Conservation (phyloP, 92 coral and sea anemone genomes). For the Umimayanthus kanabou region DNA sequence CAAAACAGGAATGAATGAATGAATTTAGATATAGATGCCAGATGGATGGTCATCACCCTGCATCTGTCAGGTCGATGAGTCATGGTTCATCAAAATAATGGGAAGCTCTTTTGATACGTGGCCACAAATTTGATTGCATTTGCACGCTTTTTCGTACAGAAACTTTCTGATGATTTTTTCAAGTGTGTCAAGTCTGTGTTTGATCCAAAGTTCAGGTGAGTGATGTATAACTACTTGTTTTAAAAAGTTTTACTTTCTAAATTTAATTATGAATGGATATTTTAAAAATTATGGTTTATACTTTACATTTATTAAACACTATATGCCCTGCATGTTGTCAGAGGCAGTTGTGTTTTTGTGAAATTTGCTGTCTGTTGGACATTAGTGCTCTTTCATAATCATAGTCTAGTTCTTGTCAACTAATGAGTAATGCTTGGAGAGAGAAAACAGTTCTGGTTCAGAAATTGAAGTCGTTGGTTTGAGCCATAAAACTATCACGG, state of each 20-base stretch:
- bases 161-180: conserved; percentile 63
- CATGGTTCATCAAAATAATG: neutral
- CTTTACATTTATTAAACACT: neutral
- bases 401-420: too few relatives aligned
- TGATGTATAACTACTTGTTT: neutral
- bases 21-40: neutral
- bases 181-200: conserved; percentile 69
- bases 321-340: neutral
- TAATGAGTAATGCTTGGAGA: too few relatives aligned
- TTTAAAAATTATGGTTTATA: too few relatives aligned
- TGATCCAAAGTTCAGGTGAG: conserved; percentile 52
- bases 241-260: neutral
- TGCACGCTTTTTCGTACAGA: conserved; percentile 40
- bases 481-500: too few relatives aligned
- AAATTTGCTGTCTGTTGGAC: neutral
- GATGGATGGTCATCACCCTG: neutral
- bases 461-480: too few relatives aligned
- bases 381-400: neutral
- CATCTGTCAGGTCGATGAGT: neutral
- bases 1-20: neutral
- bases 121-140: neutral
- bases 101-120: neutral
- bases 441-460: too few relatives aligned
- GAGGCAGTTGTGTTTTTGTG: neutral
- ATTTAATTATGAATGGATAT: too few relatives aligned